Conservation (phyloP, 2,113 vertebrate genomes). For the Poicephalus meyeri region DNA sequence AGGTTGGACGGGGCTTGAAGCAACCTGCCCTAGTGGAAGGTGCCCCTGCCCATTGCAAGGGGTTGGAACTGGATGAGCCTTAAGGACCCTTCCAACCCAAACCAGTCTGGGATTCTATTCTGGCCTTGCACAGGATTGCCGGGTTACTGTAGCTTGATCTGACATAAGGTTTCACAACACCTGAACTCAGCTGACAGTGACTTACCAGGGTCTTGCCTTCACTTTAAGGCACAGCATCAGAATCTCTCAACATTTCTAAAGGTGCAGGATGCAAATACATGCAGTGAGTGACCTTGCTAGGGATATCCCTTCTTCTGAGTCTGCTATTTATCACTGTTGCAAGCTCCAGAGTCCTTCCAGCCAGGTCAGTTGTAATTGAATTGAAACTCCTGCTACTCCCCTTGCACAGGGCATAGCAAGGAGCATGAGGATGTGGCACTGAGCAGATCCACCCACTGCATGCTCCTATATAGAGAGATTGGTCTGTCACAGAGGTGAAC, state of each 20-base stretch:
- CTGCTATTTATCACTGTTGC: background rate
- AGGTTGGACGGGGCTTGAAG: background rate
- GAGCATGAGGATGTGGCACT: background rate
- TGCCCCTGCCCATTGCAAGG: background rate
- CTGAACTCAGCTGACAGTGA: background rate
- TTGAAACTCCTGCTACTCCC: background rate
- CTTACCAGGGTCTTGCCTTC: background rate
- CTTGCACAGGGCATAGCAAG: background rate
- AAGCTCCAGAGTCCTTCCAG: background rate
- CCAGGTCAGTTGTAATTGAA: background rate
- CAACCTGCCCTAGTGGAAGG: background rate
- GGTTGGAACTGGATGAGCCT: background rate
- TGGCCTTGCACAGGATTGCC: background rate
- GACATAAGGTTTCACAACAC: background rate
- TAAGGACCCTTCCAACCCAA: background rate
- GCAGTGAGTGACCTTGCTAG: background rate
- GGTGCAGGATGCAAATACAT: background rate
- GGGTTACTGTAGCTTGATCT: background rate
- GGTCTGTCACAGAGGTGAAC: background rate
- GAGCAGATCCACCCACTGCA: background rate
- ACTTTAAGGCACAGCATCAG: fast-evolving
- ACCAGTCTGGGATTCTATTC: background rate
- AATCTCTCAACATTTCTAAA: background rate
- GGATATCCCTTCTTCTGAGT: background rate
- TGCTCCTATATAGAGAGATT: background rate